Evolutionary conservation across 30 jellyfish, hydroid and myxozoan genomes (phyloP), one percentile per base, ranked within the genome.

Genomic region (Catostylus mosaicus): DNA sequence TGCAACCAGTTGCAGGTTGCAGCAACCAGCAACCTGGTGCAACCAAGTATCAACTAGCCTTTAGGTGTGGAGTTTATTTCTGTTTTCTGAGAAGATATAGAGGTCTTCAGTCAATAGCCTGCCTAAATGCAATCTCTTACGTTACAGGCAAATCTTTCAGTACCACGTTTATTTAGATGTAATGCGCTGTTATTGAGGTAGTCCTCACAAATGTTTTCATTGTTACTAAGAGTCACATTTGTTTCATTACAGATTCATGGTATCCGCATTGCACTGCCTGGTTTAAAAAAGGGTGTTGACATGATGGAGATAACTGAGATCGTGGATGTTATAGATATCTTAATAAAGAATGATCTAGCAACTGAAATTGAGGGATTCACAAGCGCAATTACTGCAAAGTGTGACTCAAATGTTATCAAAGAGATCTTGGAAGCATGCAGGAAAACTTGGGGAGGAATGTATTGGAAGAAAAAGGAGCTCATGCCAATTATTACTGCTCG

Each of bases 1-100:
- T 31, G 52, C 77, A 65, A 65, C 52, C 10, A 65, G 56, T 65
- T 65, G 77, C 77, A 65, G 26, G 73, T 61, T 61, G 40, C 73
- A 14, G 77, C 77, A 65, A 65, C 54, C 24, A 3, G 77, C 73
- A 61, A 24, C 73, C 73, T 61, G 8, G 3, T 61, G 73, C 73
- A 23, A 61, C 73, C 73, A 8, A 61, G 73, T 61, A 38, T 61
- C 20, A 61, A 61, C 73, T 38, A 27, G 63, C 26, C 63, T 50
- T 50, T 50, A 50, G 14, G n/a, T n/a, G n/a, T n/a, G n/a, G n/a
- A n/a, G n/a, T n/a, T n/a, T n/a, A n/a, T n/a, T n/a, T n/a, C n/a
- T n/a, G n/a, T n/a, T n/a, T n/a, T n/a, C n/a, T n/a, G n/a, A n/a
- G n/a, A n/a, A n/a, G n/a, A n/a, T n/a, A n/a, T n/a, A n/a, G n/a